Percentiles rank a stretch among this genome's conserved stretches.
Conservation (phyloP, 1,140 invertebrate genomes). For the Maconellicoccus hirsutus region DNA sequence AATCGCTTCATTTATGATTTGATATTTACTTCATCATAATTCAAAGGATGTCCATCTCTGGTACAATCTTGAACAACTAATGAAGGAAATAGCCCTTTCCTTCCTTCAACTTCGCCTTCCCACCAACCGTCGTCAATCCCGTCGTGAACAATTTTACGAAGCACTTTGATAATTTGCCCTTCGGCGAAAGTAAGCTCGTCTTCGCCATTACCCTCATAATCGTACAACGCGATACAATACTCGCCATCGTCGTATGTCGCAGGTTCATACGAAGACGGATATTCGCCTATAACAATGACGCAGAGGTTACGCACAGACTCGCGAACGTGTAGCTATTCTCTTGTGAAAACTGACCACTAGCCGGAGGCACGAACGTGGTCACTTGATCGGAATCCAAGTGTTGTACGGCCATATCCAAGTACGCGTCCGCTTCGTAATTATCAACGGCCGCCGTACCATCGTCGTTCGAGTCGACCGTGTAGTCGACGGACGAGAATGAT, state of each 20-base stretch:
- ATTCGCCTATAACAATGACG: background rate
- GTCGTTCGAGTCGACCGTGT: conserved; percentile 48
- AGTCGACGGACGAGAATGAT: conserved; percentile 84
- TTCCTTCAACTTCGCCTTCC: conserved; percentile 79
- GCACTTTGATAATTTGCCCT: conserved; percentile 68
- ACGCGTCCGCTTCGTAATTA: conserved; percentile 22
- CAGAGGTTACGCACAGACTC: background rate
- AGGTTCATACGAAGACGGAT: conserved; percentile 11
- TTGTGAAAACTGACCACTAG: background rate
- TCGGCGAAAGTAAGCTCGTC: conserved; percentile 83
- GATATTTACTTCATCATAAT: conserved; percentile 40
- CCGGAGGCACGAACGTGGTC: background rate
- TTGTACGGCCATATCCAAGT: conserved; percentile 20
- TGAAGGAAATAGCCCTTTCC: conserved; percentile 78
- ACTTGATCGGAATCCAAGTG: conserved; percentile 22
- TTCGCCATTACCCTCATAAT: conserved; percentile 75
- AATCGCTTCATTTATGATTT: background rate
- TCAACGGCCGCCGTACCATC: conserved; percentile 35
- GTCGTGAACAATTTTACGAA: conserved; percentile 62
- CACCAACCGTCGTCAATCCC: conserved; percentile 94
- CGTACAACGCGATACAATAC: conserved; percentile 69
- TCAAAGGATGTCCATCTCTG: conserved; percentile 58
- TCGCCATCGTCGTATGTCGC: background rate
- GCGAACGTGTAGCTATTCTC: background rate
- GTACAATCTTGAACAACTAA: conserved; percentile 83